phyloP scores from a whole-genome alignment of 2,113 vertebrate species.

The Delphinapterus leucas region DNA sequence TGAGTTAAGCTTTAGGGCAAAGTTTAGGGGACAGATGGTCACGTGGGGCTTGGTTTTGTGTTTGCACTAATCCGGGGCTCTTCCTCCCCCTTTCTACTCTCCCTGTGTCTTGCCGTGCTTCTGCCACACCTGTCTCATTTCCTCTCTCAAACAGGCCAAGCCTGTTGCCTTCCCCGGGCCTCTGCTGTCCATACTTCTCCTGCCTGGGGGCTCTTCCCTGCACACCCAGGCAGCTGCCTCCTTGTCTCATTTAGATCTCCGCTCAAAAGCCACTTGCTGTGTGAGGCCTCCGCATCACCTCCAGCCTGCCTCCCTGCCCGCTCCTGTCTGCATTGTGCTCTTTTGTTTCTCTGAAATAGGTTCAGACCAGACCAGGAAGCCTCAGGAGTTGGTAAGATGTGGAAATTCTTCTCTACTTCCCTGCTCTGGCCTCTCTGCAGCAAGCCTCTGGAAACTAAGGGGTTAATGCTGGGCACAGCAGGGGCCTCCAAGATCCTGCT shows the following conservation, averaged over 20 bases:
- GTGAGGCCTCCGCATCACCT: neutral
- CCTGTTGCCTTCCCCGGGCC: neutral
- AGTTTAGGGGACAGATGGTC: neutral
- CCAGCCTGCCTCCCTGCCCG: fast-evolving
- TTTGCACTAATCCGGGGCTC: neutral
- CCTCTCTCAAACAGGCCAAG: neutral
- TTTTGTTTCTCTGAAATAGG: neutral
- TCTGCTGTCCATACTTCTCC: neutral
- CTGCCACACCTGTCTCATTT: fast-evolving
- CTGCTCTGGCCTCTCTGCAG: neutral
- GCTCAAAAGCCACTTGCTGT: neutral
- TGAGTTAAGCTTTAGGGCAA: neutral
- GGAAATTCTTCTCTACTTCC: neutral
- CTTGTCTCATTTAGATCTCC: neutral
- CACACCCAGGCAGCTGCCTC: fast-evolving
- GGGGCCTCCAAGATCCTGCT: neutral
- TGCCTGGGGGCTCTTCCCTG: neutral
- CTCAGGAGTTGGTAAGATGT: neutral
- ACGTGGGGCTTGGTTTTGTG: neutral
- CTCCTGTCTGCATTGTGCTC: neutral
- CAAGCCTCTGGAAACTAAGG: neutral
- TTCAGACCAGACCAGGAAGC: neutral
- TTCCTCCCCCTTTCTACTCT: no score
- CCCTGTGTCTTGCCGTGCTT: neutral
- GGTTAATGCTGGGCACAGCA: neutral